Percentiles rank a stretch among this genome's conserved stretches.
Conservation (phyloP, 2,113 vertebrate genomes). For the Lepisosteus oculatus region DNA sequence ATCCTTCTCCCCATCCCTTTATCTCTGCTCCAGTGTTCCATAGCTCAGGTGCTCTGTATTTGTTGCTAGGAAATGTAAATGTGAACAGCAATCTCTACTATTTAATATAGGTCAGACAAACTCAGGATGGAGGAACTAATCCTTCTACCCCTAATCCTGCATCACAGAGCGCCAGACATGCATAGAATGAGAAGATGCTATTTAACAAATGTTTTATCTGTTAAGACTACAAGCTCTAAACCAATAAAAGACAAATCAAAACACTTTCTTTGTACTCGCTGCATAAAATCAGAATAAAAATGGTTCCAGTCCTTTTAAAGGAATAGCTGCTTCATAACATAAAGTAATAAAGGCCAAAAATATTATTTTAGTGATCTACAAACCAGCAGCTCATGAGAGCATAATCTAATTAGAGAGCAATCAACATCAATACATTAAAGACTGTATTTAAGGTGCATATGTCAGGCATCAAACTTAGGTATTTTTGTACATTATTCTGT, state of each 20-base stretch:
- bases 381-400: no score
- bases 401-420: no score
- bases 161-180: not conserved
- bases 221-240: not conserved
- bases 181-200: not conserved
- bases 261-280: no score
- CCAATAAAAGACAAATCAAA: not conserved
- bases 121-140: not conserved
- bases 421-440: no score
- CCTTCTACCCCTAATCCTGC: not conserved
- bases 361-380: no score
- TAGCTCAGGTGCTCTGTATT: not conserved
- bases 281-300: not conserved
- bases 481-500: no score
- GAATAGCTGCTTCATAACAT: no score
- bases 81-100: not conserved
- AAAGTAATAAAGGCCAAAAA: no score
- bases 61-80: not conserved
- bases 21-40: not conserved
- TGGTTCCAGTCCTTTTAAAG: no score
- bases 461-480: no score
- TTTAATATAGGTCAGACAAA: conserved; percentile 1
- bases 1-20: not conserved
- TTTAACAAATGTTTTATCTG: not conserved
- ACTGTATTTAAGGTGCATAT: no score